Evolutionary conservation across 2,888 invertebrate genomes (phyloP).

Genomic region (Rugalucina vietnamica): DNA sequence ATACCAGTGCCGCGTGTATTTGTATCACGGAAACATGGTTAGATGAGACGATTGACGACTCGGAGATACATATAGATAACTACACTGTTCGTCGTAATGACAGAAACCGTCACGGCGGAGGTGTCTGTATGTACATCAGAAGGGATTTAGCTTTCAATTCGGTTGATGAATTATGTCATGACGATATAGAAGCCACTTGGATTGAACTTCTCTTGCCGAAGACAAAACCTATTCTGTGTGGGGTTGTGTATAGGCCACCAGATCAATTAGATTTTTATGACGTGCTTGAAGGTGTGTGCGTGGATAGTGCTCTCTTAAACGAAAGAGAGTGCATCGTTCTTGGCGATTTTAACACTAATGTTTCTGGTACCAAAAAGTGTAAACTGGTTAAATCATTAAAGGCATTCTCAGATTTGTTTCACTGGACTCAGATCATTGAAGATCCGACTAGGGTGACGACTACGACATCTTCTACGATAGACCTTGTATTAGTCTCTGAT

Average conservation of each 20-base stretch:
- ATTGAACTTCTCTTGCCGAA: slow-evolving; percentile 30
- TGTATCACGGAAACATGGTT: slow-evolving; percentile 10
- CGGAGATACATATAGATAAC: slow-evolving; percentile 13
- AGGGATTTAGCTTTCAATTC: slow-evolving; percentile 26
- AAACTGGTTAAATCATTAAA: not conserved
- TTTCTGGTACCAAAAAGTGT: not conserved
- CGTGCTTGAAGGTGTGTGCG: slow-evolving; percentile 10
- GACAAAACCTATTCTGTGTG: slow-evolving; percentile 36
- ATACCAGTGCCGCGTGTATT: slow-evolving; percentile 27
- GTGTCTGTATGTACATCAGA: slow-evolving; percentile 27
- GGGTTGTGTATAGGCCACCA: slow-evolving; percentile 26
- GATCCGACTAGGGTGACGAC: slow-evolving; percentile 3
- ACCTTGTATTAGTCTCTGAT: slow-evolving; percentile 13
- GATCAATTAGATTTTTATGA: slow-evolving; percentile 23
- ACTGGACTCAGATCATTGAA: not conserved
- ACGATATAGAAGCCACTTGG: slow-evolving; percentile 19
- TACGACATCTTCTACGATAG: slow-evolving; percentile 11
- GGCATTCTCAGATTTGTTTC: slow-evolving; percentile 21
- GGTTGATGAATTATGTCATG: slow-evolving; percentile 10
- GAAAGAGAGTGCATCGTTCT: slow-evolving; percentile 14
- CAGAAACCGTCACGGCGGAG: slow-evolving; percentile 21
- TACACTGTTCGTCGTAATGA: slow-evolving; percentile 27
- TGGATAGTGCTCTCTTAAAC: not conserved
- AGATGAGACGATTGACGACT: not conserved
- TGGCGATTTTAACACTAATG: slow-evolving; percentile 28